Conservation (phyloP, 1,140 invertebrate species). For the Neotoxoptera formosana region DNA sequence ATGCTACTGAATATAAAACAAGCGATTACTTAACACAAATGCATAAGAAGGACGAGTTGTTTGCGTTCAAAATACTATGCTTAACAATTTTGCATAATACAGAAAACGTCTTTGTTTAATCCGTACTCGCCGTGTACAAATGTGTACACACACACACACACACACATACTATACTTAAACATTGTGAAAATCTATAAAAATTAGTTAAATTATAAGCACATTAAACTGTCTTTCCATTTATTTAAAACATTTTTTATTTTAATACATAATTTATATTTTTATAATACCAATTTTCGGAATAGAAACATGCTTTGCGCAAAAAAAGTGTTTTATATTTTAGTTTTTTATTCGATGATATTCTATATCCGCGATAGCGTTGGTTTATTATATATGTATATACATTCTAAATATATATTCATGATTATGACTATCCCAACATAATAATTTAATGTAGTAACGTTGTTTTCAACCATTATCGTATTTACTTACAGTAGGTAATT, state of each 20-base stretch:
- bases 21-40: neutral
- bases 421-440: neutral
- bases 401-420: neutral
- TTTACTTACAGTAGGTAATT: neutral
- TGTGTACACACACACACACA: neutral
- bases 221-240: neutral
- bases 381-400: neutral
- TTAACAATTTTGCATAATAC: neutral
- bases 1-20: neutral
- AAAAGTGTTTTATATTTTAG: neutral
- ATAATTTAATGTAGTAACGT: neutral
- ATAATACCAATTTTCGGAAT: neutral
- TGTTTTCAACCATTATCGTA: constrained; percentile 8
- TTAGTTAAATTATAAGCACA: neutral
- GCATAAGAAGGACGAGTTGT: fast-evolving
- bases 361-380: neutral
- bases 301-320: neutral
- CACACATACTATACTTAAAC: neutral
- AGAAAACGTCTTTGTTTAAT: neutral
- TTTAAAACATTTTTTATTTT: neutral
- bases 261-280: neutral
- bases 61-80: neutral
- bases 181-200: neutral
- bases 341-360: neutral
- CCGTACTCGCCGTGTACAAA: neutral